Conservation (phyloP, 30 jellyfish, hydroid and myxozoan species). For the Hydra vulgaris region DNA sequence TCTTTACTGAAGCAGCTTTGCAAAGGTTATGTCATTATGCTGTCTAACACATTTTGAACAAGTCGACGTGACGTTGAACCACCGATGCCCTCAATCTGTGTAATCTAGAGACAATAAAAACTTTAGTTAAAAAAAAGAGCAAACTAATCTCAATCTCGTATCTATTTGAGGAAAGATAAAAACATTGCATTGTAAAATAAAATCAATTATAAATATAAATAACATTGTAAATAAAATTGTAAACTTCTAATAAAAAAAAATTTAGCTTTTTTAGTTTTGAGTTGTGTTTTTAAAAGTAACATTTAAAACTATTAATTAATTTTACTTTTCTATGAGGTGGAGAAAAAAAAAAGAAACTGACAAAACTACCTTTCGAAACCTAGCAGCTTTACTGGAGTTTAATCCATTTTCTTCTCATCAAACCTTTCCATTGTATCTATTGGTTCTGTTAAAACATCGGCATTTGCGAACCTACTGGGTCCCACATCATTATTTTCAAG, state of each 20-base stretch:
- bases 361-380: not conserved
- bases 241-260: not conserved
- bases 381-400: not conserved
- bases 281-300: not conserved
- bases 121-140: not conserved
- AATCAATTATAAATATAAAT: too few relatives aligned
- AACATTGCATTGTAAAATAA: too few relatives aligned
- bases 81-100: too few relatives aligned
- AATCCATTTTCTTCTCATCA: not conserved
- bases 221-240: not conserved
- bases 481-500: not conserved
- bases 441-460: not conserved
- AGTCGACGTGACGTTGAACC: too few relatives aligned
- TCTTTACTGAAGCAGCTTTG: too few relatives aligned
- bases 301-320: not conserved
- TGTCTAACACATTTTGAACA: too few relatives aligned
- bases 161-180: not conserved
- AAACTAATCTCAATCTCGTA: not conserved
- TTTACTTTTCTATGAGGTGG: not conserved
- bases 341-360: not conserved
- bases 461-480: not conserved
- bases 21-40: too few relatives aligned
- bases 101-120: not conserved
- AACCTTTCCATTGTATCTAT: not conserved
- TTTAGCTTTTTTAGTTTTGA: not conserved